phyloP scores from a whole-genome alignment of 2,797 vertebrate genomes.

The Melopsittacus undulatus region DNA sequence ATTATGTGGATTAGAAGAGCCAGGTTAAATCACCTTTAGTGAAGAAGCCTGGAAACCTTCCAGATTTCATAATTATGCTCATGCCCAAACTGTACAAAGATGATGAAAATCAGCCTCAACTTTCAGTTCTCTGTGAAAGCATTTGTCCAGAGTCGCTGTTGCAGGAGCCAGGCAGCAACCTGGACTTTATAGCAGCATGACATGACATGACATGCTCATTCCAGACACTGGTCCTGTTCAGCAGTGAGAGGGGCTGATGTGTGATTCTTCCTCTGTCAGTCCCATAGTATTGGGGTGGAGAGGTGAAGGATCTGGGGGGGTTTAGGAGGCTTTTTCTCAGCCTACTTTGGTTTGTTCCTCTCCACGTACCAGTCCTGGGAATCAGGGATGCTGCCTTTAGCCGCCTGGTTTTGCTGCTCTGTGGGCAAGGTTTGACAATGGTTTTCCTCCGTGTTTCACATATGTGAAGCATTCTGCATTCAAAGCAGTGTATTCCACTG shows the following conservation, averaged over 20 bases:
- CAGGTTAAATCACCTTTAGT: not conserved
- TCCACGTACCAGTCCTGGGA: not conserved
- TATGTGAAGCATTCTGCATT: not conserved
- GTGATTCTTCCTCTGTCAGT: not conserved
- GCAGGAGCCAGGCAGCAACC: not conserved
- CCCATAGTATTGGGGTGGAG: not conserved
- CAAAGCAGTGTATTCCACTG: not conserved
- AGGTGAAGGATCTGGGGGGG: not conserved
- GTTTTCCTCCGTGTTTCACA: not conserved
- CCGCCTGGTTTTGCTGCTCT: not conserved
- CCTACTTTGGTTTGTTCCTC: not conserved
- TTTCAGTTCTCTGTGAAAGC: not conserved
- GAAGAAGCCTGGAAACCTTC: not conserved
- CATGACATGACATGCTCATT: rapidly evolving
- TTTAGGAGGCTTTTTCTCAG: not conserved
- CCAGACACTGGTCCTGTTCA: not conserved
- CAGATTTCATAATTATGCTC: not conserved
- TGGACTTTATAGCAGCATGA: not conserved
- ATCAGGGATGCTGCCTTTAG: not conserved
- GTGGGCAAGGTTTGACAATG: not conserved
- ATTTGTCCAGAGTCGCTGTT: too few relatives aligned
- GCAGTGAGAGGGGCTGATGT: not conserved
- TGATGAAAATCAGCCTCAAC: not conserved
- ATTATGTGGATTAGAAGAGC: not conserved
- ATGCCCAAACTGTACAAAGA: not conserved